Base-by-base conservation (phyloP, 2,888 invertebrate genomes). In the Drosophila pegasa region DNA sequence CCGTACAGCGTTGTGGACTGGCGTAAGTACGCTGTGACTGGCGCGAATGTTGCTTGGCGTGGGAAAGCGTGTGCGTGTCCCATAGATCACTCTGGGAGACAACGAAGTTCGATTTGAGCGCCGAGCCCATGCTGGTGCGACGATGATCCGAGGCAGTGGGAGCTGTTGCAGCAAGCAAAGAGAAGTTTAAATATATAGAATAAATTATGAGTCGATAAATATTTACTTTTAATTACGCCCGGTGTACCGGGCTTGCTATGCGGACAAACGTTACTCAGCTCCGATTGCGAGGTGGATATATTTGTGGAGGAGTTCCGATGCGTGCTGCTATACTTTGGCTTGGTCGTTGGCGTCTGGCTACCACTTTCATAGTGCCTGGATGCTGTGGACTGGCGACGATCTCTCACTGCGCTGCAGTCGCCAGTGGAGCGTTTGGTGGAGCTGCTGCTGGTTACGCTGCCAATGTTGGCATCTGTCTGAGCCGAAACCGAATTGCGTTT, bases 31-130 rank as follows among this genome's bases (percentile, higher is more conserved):
- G 90, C n/a, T 92, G 92, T 50, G 92, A 92, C 67, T 92, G 92
- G 0, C 92, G 87, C 3, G 91, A 90, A 67, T 91, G 91, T 63
- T 92, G 92, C 63, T 92, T 92, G 52, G 92, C 92, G 79, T 92
- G 92, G 1, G 94, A 94, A 73, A 94, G 93, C 0, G 94, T 94
- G 69, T 94, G 94, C 0, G 94, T 94, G 75, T 94, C 94, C 94
- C 94, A 94, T n/a, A 94, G 91, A 83, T 94, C 94, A 80, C 94
- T 94, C 87, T 94, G 94, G 1, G 94, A 94, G 6, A 94, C 94
- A 54, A 94, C 94, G 83, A 94, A 94, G 73, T 93, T 94, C 59
- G 94, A 94, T 72, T 92, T 92, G 7, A 91, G 80, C 16, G 89
- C 89, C 40, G 91, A 79, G 31, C 91, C 91, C 87, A 91, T 91